phyloP scores from a whole-genome alignment of 2,797 vertebrate genomes.

The Phrynocephalus vlangalii region DNA sequence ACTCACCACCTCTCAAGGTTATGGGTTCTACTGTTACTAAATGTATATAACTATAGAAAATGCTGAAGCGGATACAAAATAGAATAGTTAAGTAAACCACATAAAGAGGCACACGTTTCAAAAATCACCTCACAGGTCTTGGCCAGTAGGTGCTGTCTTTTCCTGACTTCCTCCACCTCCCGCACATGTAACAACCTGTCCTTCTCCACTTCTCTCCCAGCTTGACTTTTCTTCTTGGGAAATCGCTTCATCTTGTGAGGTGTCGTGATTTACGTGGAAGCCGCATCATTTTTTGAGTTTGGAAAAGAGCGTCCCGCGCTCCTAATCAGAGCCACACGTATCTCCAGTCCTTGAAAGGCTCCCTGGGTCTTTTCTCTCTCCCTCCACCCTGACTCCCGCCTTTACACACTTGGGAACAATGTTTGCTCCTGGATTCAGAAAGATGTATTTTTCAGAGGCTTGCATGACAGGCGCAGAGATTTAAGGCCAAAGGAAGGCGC shows the following conservation, averaged over 20 bases:
- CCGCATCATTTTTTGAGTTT: neutral
- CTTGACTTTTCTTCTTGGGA: neutral
- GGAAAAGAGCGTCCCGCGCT: neutral
- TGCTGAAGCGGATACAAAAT: neutral
- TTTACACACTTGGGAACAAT: conserved; percentile 9
- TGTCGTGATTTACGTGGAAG: neutral
- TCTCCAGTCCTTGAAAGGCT: neutral
- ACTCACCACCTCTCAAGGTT: too few species aligned
- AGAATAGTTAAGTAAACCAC: too few species aligned
- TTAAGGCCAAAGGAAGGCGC: conserved; percentile 21
- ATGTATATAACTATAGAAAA: too few species aligned
- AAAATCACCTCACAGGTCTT: neutral
- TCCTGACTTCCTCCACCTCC: too few species aligned
- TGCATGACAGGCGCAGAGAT: neutral
- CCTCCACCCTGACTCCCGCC: neutral
- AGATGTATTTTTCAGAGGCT: conserved; percentile 25
- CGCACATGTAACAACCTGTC: neutral
- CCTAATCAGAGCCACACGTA: neutral
- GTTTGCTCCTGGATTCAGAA: neutral
- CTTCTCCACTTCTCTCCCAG: neutral
- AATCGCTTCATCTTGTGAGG: neutral
- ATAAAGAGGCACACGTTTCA: too few species aligned
- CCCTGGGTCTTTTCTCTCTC: neutral
- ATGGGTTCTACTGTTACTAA: too few species aligned
- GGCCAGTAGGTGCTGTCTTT: neutral